phyloP scores from a whole-genome alignment of 2,888 invertebrate species.

The Dryomyza anilis region DNA sequence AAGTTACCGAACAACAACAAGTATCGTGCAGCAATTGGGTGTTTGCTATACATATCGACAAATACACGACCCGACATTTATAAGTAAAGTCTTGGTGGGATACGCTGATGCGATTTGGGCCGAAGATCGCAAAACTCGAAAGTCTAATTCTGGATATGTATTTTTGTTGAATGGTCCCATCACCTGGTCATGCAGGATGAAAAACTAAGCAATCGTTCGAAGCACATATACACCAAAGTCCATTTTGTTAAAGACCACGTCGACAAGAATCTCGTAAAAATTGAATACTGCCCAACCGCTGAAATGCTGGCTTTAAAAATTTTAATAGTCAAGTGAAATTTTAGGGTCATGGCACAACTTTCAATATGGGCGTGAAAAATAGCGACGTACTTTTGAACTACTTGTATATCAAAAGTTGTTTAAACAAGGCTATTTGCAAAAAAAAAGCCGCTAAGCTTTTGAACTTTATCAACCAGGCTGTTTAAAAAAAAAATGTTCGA shows the following conservation, averaged over 20 bases:
- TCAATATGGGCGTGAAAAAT: too few relatives aligned
- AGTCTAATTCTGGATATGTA: background rate
- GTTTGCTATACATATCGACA: constrained; percentile 22
- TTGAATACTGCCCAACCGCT: too few relatives aligned
- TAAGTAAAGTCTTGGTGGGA: too few relatives aligned
- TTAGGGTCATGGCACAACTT: too few relatives aligned
- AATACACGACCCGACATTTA: background rate
- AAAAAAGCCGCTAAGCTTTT: too few relatives aligned
- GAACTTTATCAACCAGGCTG: too few relatives aligned
- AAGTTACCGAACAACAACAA: constrained; percentile 1
- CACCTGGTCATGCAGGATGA: constrained; percentile 18
- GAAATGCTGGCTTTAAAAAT: too few relatives aligned
- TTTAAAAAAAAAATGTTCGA: too few relatives aligned
- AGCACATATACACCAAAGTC: background rate
- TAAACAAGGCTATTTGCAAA: too few relatives aligned
- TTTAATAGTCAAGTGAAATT: too few relatives aligned
- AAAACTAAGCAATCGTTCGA: background rate
- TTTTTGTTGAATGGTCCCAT: background rate
- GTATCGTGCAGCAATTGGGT: constrained; percentile 6
- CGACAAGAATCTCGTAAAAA: background rate
- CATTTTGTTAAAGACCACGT: background rate
- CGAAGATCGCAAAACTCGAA: background rate
- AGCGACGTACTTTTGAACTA: too few relatives aligned
- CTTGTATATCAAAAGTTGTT: too few relatives aligned
- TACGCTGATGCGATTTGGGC: constrained; percentile 48